Evolutionary conservation across 1,140 invertebrate species (phyloP), one percentile per base, ranked within the genome.

Genomic region (Chironomus striatipennis): DNA sequence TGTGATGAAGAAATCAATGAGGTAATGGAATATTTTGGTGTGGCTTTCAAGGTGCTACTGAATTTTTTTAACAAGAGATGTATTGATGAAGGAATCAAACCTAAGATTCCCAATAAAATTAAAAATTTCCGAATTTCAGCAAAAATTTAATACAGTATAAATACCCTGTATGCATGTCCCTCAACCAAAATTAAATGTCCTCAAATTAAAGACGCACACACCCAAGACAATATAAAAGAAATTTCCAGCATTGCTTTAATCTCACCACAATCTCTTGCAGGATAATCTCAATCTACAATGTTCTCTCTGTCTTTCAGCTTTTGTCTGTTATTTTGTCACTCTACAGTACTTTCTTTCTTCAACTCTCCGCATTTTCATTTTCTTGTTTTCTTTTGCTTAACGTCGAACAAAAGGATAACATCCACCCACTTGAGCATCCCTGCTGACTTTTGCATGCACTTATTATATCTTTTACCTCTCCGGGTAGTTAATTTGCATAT

Each of bases 181-280:
- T 34, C 24, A 34, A 34, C 24, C 24, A 34, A 5, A 34, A 5
- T 34, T 34, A 34, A 5, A 34, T 34, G 24, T 34, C 24, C 24
- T 34, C 24, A 34, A 34, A 34, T 34, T n/a, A n/a, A n/a, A n/a
- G n/a, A n/a, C n/a, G n/a, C n/a, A 34, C 24, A 34, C 5, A 2
- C 24, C 5, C 24, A 34, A 34, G 24, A 34, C n/a, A 34, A 5
- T 2, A 34, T 34, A 34, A 34, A 34, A 34, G 24, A 34, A 34
- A 34, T 34, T 34, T 34, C 24, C 47, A n/a, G 12, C 12, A 57
- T 57, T 12, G n/a, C 47, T 57, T 5, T 57, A 57, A 57, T 57
- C 47, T 57, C 47, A 57, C 47, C 47, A 57, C 47, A 57, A 57
- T n/a, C 47, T 57, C 15, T n/a, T 57, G 47, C n/a, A n/a, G n/a